A percentile compares a stretch with the other conserved stretches of the same genome.
These are phyloP conservation scores for Myripristis jacobus DNA, from an alignment of 2,797 vertebrate genomes.

Conservation along the genomic window DNA sequence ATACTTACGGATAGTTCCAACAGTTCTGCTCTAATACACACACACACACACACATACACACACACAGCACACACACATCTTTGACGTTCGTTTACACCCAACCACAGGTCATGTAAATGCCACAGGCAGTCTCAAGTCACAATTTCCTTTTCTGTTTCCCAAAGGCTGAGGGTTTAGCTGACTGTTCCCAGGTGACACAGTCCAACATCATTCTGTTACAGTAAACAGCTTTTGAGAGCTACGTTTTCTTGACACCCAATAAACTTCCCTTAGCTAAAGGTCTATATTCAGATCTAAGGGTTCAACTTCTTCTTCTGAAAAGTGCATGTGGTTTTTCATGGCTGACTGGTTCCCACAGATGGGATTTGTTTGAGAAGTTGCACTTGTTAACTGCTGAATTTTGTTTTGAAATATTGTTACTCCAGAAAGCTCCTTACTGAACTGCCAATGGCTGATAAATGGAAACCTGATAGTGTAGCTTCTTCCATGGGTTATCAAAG, in stretches of 20 bases:
- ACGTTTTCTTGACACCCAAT: not conserved
- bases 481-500: constrained; percentile 15
- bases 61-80: not conserved
- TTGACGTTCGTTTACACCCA: not conserved
- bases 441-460: not conserved
- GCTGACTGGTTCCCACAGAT: not conserved
- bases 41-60: constrained; percentile 10
- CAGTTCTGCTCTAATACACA: not conserved
- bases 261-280: too few species aligned
- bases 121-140: not conserved
- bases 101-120: not conserved
- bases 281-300: too few species aligned
- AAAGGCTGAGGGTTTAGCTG: not conserved
- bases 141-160: not conserved
- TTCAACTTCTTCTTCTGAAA: not conserved
- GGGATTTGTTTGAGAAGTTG: not conserved
- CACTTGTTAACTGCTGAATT: not conserved
- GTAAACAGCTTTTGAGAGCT: too few species aligned
- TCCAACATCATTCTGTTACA: too few species aligned
- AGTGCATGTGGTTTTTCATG: not conserved
- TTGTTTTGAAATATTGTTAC: not conserved
- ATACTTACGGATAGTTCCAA: constrained; percentile 3
- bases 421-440: not conserved
- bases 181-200: too few species aligned
- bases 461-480: constrained; percentile 9